A percentile compares a stretch with the other conserved stretches of the same genome.
Evolutionary conservation across 2,888 invertebrate species (phyloP).

Genomic region (Yponomeuta malinellus): DNA sequence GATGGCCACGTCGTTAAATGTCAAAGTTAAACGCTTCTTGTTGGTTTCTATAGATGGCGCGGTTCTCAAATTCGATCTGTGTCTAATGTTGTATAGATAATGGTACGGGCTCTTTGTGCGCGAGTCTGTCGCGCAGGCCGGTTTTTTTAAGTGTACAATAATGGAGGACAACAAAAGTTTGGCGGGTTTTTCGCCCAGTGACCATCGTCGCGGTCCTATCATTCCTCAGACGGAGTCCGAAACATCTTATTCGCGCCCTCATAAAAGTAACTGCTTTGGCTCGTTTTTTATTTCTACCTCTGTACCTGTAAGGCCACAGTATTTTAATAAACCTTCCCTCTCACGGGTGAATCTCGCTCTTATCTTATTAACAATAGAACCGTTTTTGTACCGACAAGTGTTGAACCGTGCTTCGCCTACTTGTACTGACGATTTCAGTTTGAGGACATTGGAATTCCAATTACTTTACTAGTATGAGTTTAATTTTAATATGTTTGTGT

Average conservation of each 20-base stretch:
- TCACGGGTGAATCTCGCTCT: slow-evolving; percentile 33
- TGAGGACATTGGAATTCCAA: slow-evolving; percentile 73
- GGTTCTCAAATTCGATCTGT: too few relatives aligned
- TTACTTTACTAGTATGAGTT: slow-evolving; percentile 64
- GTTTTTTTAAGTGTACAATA: too few relatives aligned
- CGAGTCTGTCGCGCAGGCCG: too few relatives aligned
- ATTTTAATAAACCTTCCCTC: slow-evolving; percentile 67
- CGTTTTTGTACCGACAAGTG: slow-evolving; percentile 24
- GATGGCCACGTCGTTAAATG: too few relatives aligned
- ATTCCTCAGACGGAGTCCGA: slow-evolving; percentile 72
- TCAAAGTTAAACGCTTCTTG: too few relatives aligned
- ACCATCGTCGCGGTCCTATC: slow-evolving; percentile 38
- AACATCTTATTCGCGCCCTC: slow-evolving; percentile 77
- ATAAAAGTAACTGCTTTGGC: slow-evolving; percentile 75
- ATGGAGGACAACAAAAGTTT: neutral
- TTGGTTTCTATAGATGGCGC: too few relatives aligned
- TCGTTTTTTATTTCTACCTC: slow-evolving; percentile 72
- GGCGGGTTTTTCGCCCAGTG: slow-evolving; percentile 25
- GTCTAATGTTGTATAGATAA: too few relatives aligned
- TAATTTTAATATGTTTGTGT: slow-evolving; percentile 28
- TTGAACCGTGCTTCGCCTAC: slow-evolving; percentile 58
- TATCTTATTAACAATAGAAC: slow-evolving; percentile 22
- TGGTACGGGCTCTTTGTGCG: too few relatives aligned
- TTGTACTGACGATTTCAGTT: slow-evolving; percentile 57
- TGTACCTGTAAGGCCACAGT: slow-evolving; percentile 74